Conservation (phyloP, 2,797 vertebrate genomes). For the Anableps anableps region DNA sequence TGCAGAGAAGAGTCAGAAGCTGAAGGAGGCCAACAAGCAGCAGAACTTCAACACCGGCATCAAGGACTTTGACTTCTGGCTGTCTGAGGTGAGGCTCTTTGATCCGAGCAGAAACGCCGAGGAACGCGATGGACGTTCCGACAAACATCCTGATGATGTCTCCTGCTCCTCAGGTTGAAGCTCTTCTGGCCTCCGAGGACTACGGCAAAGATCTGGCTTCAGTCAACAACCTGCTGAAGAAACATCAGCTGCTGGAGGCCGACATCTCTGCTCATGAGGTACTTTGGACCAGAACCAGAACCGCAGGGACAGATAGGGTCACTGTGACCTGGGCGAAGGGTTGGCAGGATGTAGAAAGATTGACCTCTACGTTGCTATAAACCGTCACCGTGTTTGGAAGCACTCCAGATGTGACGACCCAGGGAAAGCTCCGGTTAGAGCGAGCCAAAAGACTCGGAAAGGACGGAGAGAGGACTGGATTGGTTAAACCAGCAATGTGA, state of each 20-base stretch:
- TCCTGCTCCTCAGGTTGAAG: slow-evolving; percentile 88
- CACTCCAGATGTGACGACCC: too few species aligned
- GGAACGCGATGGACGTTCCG: not conserved
- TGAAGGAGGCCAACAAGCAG: slow-evolving; percentile 98
- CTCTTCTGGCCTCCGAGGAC: slow-evolving; percentile 96
- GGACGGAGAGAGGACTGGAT: too few species aligned
- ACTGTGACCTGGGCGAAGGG: too few species aligned
- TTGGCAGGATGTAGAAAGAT: too few species aligned
- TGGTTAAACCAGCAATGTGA: too few species aligned
- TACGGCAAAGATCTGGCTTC: slow-evolving; percentile 98
- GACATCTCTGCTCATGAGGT: slow-evolving; percentile 99
- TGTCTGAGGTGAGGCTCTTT: slow-evolving; percentile 88
- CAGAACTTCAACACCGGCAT: slow-evolving; percentile 99
- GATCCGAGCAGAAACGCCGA: not conserved
- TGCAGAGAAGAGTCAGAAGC: slow-evolving; percentile 97
- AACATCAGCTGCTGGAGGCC: slow-evolving; percentile 96
- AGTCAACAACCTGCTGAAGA: slow-evolving; percentile 98
- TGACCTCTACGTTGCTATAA: too few species aligned
- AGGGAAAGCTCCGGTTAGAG: too few species aligned
- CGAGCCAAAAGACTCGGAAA: too few species aligned
- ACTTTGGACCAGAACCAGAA: not conserved
- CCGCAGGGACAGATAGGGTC: too few species aligned
- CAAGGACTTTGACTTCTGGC: slow-evolving; percentile 99
- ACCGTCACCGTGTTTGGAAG: too few species aligned
- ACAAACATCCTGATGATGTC: not conserved